Conservation (phyloP, 1,140 invertebrate species). For the Bicyclus anynana region DNA sequence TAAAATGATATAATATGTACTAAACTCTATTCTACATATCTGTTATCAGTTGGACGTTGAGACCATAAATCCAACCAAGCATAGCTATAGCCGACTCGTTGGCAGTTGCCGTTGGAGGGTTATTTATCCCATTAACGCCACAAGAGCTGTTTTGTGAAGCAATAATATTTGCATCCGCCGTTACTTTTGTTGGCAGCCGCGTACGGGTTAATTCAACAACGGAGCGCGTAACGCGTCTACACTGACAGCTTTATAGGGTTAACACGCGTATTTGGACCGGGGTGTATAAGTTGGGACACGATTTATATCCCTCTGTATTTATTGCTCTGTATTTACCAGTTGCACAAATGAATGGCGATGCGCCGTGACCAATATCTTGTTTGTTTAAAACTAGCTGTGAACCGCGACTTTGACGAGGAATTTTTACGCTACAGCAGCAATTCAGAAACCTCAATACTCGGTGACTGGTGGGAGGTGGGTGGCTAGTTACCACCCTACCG, state of each 20-base stretch:
- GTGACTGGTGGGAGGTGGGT: too few species aligned
- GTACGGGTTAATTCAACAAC: constrained; percentile 20
- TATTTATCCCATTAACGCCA: constrained; percentile 29
- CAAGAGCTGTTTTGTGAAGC: constrained; percentile 21
- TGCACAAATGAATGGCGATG: not conserved
- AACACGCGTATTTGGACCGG: not conserved
- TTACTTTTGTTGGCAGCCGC: constrained; percentile 27
- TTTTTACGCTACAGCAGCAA: too few species aligned
- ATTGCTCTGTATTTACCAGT: not conserved
- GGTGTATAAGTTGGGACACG: not conserved
- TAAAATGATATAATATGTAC: too few species aligned
- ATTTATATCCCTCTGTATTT: not conserved
- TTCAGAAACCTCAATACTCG: too few species aligned
- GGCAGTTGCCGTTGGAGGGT: constrained; percentile 17
- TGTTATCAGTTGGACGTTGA: not conserved
- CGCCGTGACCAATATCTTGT: not conserved
- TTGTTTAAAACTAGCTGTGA: not conserved
- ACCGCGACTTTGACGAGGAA: too few species aligned
- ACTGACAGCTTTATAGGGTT: constrained; percentile 21
- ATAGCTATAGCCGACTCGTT: constrained; percentile 22
- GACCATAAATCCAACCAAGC: constrained; percentile 5
- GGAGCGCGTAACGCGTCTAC: constrained; percentile 13
- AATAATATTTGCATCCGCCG: constrained; percentile 29
- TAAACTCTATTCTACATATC: too few species aligned
- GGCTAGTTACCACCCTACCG: too few species aligned